A percentile compares a stretch with the other conserved stretches of the same genome.
Evolutionary conservation across 2,888 invertebrate genomes (phyloP).

Genomic region (Petrolisthes cinctipes): DNA sequence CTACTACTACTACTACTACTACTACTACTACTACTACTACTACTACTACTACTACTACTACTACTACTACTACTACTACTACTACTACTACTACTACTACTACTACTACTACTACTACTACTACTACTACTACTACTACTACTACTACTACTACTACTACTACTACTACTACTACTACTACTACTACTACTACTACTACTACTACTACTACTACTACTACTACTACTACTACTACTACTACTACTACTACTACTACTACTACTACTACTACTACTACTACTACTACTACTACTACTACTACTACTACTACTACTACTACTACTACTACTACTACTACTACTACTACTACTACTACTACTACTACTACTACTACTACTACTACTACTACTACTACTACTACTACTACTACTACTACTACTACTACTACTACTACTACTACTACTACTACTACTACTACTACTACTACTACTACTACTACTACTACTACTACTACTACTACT

Average conservation of each 20-base stretch:
- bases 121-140: constrained; percentile 21
- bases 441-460: no score
- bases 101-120: constrained; percentile 31
- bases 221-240: constrained; percentile 24
- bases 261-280: constrained; percentile 32
- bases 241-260: constrained; percentile 28
- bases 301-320: constrained; percentile 25
- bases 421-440: no score
- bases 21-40: constrained; percentile 16
- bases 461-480: no score
- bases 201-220: constrained; percentile 27
- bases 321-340: neutral
- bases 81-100: constrained; percentile 26
- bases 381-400: constrained; percentile 3
- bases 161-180: constrained; percentile 20
- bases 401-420: constrained; percentile 2
- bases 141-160: constrained; percentile 28
- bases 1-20: constrained; percentile 21
- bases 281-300: constrained; percentile 23
- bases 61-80: constrained; percentile 28
- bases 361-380: constrained; percentile 4
- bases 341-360: constrained; percentile 4
- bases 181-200: constrained; percentile 24
- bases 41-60: constrained; percentile 31
- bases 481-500: no score